phyloP scores from a whole-genome alignment of 2,797 vertebrate genomes.

The Anomalospiza imberbis region DNA sequence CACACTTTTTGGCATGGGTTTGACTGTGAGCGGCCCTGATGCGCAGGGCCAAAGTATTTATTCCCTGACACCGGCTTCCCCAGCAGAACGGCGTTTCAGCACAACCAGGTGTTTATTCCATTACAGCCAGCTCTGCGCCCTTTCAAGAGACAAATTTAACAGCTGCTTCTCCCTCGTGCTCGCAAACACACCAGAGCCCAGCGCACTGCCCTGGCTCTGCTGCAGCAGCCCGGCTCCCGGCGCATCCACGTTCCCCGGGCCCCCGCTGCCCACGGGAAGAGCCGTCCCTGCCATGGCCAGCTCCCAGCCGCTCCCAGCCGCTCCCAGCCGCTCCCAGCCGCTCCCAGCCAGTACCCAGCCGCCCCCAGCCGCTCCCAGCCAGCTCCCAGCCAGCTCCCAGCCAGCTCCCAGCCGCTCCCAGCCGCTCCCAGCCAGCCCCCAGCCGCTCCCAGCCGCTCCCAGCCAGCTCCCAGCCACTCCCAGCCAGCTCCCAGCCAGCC shows the following conservation, averaged over 20 bases:
- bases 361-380: too few relatives aligned
- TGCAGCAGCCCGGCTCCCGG: neutral
- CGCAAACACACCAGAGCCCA: accelerated
- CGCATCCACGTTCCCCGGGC: accelerated
- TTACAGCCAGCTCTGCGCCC: neutral
- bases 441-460: too few relatives aligned
- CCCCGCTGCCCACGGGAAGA: neutral
- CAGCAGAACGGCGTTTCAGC: neutral
- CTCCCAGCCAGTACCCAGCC: too few relatives aligned
- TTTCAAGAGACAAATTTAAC: neutral
- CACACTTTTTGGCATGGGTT: neutral
- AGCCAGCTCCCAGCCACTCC: too few relatives aligned
- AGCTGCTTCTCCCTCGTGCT: neutral
- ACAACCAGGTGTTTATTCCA: too few relatives aligned
- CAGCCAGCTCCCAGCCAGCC: too few relatives aligned
- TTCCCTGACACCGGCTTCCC: neutral
- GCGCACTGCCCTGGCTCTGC: accelerated
- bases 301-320: neutral
- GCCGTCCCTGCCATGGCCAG: accelerated
- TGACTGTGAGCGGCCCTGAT: accelerated
- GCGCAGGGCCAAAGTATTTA: accelerated
- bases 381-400: neutral
- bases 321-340: too few relatives aligned
- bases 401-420: too few relatives aligned
- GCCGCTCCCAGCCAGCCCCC: too few relatives aligned